Base-by-base conservation (phyloP, 2,797 vertebrate genomes). In the Poeciliopsis presidionis region DNA sequence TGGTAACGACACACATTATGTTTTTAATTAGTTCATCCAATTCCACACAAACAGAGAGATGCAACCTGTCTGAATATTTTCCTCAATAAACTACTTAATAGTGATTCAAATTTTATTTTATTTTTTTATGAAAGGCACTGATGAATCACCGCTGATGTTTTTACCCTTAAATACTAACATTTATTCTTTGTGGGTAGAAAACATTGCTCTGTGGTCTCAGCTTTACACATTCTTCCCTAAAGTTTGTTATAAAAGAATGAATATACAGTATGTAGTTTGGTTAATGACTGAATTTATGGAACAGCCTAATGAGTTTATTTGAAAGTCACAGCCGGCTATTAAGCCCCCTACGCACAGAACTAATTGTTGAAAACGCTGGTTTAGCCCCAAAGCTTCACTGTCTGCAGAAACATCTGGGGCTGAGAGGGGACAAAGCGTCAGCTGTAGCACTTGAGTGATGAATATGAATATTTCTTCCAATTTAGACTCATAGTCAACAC, bases 401-500 rank as follows among this genome's bases (percentile, higher is more conserved):
- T 85, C 75, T 63, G 53, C 61, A 73, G 81, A 81, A 88, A 89
- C 88, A 89, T 90, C 79, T 85, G 79, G 82, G 87, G 65, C 49
- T 55, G 73, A 86, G 84, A 70, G 39, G 30, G 71, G 72, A 87
- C 84, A 83, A 87, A 85, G 77, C 61, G 80, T 92, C 89, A 86
- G 88, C 87, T 88, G 87, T 84, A 82, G 55, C 70, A 76, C 85
- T 91, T 45, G 43, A 82, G 81, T 53, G 72, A 88, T 90, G 83
- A 87, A 84, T 85, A 61, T 79, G 79, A 73, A 81, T 82, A 74
- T 86, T 80, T 79, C 63, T 30, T 81, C 81, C 82, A 84, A 75
- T 85, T 82, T 75, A 75, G 77, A 18, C 51, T 76, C 57, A 78
- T 46, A 47, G 86, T 80, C 65, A 78, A 4, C 70, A 53, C 57